A percentile compares a stretch with the other conserved stretches of the same genome.
Conservation (phyloP, 2,113 vertebrate genomes). For the Sitta europaea region DNA sequence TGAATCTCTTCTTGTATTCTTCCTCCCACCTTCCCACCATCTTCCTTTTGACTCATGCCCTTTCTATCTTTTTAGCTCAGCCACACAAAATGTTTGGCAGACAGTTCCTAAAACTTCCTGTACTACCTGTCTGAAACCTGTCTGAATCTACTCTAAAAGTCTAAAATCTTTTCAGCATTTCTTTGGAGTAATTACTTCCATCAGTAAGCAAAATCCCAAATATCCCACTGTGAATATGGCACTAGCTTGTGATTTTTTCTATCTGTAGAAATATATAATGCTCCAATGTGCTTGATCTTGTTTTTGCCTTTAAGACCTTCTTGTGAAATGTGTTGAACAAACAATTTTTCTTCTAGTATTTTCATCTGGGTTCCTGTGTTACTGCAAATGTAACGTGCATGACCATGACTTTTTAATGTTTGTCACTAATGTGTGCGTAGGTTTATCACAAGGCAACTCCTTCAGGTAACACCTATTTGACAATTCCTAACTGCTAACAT, state of each 20-base stretch:
- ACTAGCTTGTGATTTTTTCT: neutral
- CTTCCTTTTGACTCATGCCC: neutral
- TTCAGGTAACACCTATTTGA: neutral
- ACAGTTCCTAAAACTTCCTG: neutral
- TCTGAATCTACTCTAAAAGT: neutral
- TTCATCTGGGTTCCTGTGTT: neutral
- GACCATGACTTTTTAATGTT: neutral
- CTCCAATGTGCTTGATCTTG: neutral
- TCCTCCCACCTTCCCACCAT: neutral
- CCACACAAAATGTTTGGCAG: neutral
- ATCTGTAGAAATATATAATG: neutral
- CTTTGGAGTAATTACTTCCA: neutral
- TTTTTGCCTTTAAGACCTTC: neutral
- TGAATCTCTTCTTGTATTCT: neutral
- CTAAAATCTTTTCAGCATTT: neutral
- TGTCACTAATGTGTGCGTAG: neutral
- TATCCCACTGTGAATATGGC: neutral
- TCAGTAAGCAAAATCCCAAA: neutral
- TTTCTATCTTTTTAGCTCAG: neutral
- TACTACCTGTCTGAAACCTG: neutral
- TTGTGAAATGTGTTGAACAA: neutral
- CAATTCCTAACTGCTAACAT: neutral
- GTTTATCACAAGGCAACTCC: neutral
- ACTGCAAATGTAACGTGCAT: neutral
- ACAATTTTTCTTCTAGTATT: neutral